Percentiles rank a stretch among this genome's conserved stretches.
phyloP scores from a whole-genome alignment of 1,140 invertebrate species.

The Trigoniulus corallinus region DNA sequence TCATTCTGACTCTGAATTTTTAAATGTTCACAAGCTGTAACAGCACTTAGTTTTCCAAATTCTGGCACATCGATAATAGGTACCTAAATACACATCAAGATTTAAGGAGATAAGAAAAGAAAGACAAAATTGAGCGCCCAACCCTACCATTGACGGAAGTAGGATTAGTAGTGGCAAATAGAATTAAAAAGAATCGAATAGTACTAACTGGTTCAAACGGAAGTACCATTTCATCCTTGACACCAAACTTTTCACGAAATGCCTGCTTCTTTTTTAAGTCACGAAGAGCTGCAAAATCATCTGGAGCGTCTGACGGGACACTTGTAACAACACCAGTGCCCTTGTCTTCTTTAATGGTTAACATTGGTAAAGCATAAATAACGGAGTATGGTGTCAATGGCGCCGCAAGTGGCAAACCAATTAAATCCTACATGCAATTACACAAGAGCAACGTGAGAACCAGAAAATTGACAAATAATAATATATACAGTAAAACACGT shows the following conservation, averaged over 20 bases:
- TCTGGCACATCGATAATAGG: constrained; percentile 86
- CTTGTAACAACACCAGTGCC: constrained; percentile 95
- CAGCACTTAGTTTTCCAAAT: constrained; percentile 69
- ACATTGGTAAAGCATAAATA: constrained; percentile 92
- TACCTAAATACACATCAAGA: constrained; percentile 32
- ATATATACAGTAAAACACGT: too few relatives aligned
- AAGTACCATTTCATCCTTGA: constrained; percentile 86
- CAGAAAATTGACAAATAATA: too few relatives aligned
- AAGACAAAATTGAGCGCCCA: constrained; percentile 3
- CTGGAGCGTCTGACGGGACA: constrained; percentile 96
- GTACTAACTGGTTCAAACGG: constrained; percentile 52
- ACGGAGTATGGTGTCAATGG: constrained; percentile 63
- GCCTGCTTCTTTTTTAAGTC: constrained; percentile 92
- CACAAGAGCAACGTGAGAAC: too few relatives aligned
- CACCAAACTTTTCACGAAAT: constrained; percentile 81
- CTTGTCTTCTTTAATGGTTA: constrained; percentile 85
- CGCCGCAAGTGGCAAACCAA: constrained; percentile 64
- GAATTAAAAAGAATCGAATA: too few relatives aligned
- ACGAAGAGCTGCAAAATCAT: constrained; percentile 88
- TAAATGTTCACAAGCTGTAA: constrained; percentile 65
- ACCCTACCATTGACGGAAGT: too few relatives aligned
- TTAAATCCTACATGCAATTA: constrained; percentile 34
- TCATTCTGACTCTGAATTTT: constrained; percentile 98
- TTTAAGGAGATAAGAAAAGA: constrained; percentile 13
- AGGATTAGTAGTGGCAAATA: too few relatives aligned